phyloP scores from a whole-genome alignment of 2,113 vertebrate species.

The Cygnus atratus region DNA sequence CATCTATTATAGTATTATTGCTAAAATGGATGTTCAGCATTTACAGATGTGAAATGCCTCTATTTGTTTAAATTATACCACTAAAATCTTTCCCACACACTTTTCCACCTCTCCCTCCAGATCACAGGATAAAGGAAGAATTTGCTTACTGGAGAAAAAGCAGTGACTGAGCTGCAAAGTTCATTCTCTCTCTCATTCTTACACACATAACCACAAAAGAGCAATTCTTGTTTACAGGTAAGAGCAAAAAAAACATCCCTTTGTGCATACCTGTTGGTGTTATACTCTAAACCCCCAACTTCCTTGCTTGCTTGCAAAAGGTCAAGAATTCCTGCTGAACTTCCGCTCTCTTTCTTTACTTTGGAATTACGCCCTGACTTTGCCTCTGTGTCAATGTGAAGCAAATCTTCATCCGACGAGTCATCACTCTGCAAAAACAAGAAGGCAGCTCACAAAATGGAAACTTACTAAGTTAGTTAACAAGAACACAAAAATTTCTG shows the following conservation, averaged over 20 bases:
- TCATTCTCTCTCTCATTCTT: background rate
- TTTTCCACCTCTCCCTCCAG: background rate
- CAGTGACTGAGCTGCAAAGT: background rate
- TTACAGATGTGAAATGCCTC: background rate
- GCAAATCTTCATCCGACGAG: slow-evolving; percentile 93
- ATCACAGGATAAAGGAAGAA: background rate
- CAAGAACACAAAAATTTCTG: background rate
- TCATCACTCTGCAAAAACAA: slow-evolving; percentile 79
- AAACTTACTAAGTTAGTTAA: background rate
- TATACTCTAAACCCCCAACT: slow-evolving; percentile 96
- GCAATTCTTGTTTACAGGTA: background rate
- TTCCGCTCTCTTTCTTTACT: slow-evolving; percentile 90
- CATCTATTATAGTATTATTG: background rate
- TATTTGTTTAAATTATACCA: background rate
- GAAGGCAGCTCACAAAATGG: background rate
- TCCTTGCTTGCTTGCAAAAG: slow-evolving; percentile 98
- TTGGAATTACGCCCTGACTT: slow-evolving; percentile 88
- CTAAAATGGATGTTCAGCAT: background rate
- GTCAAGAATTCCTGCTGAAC: slow-evolving; percentile 90
- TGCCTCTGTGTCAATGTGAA: slow-evolving; percentile 94
- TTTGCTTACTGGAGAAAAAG: background rate
- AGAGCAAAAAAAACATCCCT: background rate
- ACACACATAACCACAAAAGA: background rate
- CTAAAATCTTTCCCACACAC: background rate
- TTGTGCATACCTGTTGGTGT: slow-evolving; percentile 89